Conservation (phyloP, 2,888 invertebrate genomes). For the Drosophila prostipennis region DNA sequence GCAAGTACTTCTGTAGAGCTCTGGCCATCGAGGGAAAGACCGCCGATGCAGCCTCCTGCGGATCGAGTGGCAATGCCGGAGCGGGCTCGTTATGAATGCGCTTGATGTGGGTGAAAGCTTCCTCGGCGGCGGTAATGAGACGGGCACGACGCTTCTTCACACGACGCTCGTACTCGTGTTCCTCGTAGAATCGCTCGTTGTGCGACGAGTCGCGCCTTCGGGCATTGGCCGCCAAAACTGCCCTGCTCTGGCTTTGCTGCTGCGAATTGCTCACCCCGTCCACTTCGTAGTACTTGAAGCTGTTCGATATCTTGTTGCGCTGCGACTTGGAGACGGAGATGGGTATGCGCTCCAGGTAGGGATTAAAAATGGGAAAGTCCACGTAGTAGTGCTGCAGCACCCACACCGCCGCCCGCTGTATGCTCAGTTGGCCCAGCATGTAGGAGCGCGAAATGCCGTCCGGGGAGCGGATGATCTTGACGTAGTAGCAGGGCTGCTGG, state of each 20-base stretch:
- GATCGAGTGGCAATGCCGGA: constrained; percentile 94
- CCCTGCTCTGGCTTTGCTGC: constrained; percentile 89
- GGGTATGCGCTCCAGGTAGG: constrained; percentile 95
- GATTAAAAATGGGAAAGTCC: constrained; percentile 98
- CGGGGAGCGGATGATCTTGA: constrained; percentile 96
- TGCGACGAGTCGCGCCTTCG: constrained; percentile 95
- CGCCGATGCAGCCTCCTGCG: constrained; percentile 98
- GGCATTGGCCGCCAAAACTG: constrained; percentile 90
- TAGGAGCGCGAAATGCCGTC: constrained; percentile 96
- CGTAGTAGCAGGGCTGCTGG: constrained; percentile 94
- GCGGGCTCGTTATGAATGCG: constrained; percentile 90
- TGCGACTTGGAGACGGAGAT: constrained; percentile 93
- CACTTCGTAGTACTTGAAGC: constrained; percentile 99
- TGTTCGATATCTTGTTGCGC: constrained; percentile 89
- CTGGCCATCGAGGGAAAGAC: constrained; percentile 98
- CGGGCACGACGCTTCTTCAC: constrained; percentile 96
- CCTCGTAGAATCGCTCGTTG: constrained; percentile 99
- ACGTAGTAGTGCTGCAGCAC: constrained; percentile 97
- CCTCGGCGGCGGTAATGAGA: constrained; percentile 96
- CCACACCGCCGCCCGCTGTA: constrained; percentile 98
- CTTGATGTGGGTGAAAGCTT: constrained; percentile 98
- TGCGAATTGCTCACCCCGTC: constrained; percentile 91
- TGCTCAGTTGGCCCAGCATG: constrained; percentile 94
- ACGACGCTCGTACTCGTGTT: constrained; percentile 97
- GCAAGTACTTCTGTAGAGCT: constrained; percentile 97